Conservation (phyloP, 2,888 invertebrate species). For the Cerceris ruficornis region DNA sequence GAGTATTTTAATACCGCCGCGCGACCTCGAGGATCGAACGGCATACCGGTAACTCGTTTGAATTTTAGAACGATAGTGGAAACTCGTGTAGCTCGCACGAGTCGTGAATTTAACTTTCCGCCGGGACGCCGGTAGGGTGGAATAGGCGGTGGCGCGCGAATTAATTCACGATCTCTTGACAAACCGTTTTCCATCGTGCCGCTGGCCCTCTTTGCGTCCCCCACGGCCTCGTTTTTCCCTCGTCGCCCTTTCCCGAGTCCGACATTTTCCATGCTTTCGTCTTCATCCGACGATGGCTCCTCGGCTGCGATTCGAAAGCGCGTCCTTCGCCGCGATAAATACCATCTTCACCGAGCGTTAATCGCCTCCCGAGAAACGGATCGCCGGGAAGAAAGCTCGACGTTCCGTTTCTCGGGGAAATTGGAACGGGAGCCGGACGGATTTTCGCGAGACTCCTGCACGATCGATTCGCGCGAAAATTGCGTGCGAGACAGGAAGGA, state of each 20-base stretch:
- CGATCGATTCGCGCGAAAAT: slow-evolving; percentile 10
- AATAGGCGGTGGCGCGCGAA: slow-evolving; percentile 53
- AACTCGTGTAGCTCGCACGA: slow-evolving; percentile 69
- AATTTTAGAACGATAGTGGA: slow-evolving; percentile 73
- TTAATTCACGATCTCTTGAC: slow-evolving; percentile 70
- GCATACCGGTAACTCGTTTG: slow-evolving; percentile 64
- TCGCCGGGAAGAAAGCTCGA: no score
- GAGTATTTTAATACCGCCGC: slow-evolving; percentile 64
- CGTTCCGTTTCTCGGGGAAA: no score
- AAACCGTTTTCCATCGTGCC: slow-evolving; percentile 57
- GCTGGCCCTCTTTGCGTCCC: background rate
- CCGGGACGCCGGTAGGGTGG: slow-evolving; percentile 18
- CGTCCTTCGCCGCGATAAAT: no score
- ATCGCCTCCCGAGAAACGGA: no score
- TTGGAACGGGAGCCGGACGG: no score
- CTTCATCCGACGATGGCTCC: no score
- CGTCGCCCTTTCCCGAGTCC: background rate
- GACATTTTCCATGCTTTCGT: background rate
- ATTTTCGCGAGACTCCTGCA: background rate
- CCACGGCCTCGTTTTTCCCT: background rate
- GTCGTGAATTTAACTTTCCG: slow-evolving; percentile 69
- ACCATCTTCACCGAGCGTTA: no score
- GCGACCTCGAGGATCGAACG: slow-evolving; percentile 61
- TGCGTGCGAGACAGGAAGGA: background rate
- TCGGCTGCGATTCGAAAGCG: no score